phyloP scores from a whole-genome alignment of 2,797 vertebrate genomes.

The Dendrocincla fuliginosa region DNA sequence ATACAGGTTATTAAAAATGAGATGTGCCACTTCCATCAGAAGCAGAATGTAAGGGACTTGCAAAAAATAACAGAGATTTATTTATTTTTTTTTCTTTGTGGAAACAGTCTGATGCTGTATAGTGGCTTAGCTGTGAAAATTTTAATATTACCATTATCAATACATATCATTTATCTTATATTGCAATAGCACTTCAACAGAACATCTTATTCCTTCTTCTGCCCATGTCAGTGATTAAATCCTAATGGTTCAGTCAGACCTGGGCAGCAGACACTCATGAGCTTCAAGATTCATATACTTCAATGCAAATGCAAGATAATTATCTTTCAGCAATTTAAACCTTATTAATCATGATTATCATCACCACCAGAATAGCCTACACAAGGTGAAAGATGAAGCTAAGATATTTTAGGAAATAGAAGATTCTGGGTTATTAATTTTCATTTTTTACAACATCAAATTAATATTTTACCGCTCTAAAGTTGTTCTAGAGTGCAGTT shows the following conservation, averaged over 20 bases:
- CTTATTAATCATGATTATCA: neutral
- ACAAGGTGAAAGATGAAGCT: neutral
- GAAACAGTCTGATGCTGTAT: neutral
- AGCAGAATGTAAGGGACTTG: neutral
- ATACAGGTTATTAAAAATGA: neutral
- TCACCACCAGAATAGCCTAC: neutral
- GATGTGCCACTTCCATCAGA: neutral
- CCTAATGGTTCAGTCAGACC: neutral
- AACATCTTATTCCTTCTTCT: neutral
- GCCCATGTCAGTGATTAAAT: neutral
- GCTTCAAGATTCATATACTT: neutral
- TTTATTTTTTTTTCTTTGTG: neutral
- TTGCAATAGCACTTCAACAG: neutral
- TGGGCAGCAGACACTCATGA: neutral
- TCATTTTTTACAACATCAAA: neutral
- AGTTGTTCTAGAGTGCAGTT: neutral
- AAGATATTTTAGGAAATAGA: neutral
- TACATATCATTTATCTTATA: neutral
- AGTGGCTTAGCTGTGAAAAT: neutral
- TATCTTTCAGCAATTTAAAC: neutral
- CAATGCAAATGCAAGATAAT: neutral
- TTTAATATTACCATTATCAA: neutral
- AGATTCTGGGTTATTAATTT: neutral
- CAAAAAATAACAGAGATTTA: neutral
- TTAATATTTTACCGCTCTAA: neutral